These are phyloP conservation scores for Eupsilia transversa DNA, from an alignment of 2,888 invertebrate genomes.

Conservation along the genomic window DNA sequence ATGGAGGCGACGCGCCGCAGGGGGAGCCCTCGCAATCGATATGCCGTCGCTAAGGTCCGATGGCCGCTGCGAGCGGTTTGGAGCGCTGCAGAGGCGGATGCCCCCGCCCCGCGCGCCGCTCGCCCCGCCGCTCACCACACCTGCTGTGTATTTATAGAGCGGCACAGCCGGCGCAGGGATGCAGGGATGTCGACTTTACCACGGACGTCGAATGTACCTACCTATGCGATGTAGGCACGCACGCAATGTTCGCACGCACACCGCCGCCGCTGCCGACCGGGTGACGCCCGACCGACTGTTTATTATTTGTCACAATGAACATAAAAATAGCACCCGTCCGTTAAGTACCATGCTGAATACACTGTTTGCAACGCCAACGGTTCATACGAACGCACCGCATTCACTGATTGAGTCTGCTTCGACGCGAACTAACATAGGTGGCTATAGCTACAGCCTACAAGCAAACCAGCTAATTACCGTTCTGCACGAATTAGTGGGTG, in stretches of 20 bases:
- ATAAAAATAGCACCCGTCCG: conserved; percentile 82
- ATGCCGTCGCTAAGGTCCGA: conserved; percentile 91
- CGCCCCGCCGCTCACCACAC: conserved; percentile 83
- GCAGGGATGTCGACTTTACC: conserved; percentile 86
- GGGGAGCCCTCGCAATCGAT: conserved; percentile 91
- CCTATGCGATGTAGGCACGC: conserved; percentile 69
- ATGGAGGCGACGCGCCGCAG: conserved; percentile 89
- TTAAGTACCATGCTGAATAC: conserved; percentile 72
- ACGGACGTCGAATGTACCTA: conserved; percentile 81
- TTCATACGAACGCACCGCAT: conserved; percentile 52
- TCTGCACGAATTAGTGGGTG: conserved; percentile 41
- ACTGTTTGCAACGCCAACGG: conserved; percentile 65
- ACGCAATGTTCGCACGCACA: conserved; percentile 74
- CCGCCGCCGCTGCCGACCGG: conserved; percentile 73
- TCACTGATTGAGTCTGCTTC: conserved; percentile 49
- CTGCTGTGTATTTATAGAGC: conserved; percentile 90
- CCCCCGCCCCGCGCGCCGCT: conserved; percentile 82
- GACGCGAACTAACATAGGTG: conserved; percentile 15
- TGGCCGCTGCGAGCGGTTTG: conserved; percentile 89
- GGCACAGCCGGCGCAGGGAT: conserved; percentile 85
- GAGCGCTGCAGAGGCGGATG: conserved; percentile 90
- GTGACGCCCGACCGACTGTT: conserved; percentile 80
- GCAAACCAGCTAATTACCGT: conserved; percentile 41
- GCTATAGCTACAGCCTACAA: background rate
- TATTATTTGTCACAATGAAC: conserved; percentile 84